These are phyloP conservation scores for Phalanger gymnotis DNA, from an alignment of 2,797 vertebrate genomes.

Conservation along the genomic window DNA sequence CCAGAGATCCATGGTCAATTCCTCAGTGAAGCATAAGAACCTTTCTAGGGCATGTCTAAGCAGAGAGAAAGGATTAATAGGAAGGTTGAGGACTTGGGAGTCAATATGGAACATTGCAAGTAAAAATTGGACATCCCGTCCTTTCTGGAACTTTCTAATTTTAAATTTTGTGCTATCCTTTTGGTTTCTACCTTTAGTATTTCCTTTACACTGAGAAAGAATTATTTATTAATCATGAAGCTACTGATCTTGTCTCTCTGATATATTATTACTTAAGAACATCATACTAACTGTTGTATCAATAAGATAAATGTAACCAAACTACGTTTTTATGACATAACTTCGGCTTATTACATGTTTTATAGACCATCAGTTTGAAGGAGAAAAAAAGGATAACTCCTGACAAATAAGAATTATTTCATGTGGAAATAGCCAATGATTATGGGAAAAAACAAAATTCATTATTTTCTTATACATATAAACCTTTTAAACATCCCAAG, in stretches of 20 bases:
- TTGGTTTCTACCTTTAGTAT: neutral
- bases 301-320: constrained; percentile 33
- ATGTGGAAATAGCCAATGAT: constrained; percentile 31
- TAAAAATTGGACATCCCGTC: neutral
- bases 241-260: constrained; percentile 17
- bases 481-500: constrained; percentile 27
- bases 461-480: constrained; percentile 40
- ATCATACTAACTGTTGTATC: neutral
- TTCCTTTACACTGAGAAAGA: neutral
- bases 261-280: constrained; percentile 46
- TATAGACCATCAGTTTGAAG: constrained; percentile 31
- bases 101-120: neutral
- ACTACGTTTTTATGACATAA: constrained; percentile 38
- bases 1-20: too few species aligned
- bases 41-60: neutral
- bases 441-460: neutral
- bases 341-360: constrained; percentile 44
- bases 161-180: neutral
- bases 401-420: constrained; percentile 32
- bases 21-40: too few species aligned
- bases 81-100: neutral
- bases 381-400: constrained; percentile 29
- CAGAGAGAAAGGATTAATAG: neutral
- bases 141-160: neutral
- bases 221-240: constrained; percentile 27